Percentiles rank a stretch among this genome's conserved stretches.
These are phyloP conservation scores for Zeugodacus cucurbitae DNA, from an alignment of 1,140 invertebrate genomes.

Conservation along the genomic window DNA sequence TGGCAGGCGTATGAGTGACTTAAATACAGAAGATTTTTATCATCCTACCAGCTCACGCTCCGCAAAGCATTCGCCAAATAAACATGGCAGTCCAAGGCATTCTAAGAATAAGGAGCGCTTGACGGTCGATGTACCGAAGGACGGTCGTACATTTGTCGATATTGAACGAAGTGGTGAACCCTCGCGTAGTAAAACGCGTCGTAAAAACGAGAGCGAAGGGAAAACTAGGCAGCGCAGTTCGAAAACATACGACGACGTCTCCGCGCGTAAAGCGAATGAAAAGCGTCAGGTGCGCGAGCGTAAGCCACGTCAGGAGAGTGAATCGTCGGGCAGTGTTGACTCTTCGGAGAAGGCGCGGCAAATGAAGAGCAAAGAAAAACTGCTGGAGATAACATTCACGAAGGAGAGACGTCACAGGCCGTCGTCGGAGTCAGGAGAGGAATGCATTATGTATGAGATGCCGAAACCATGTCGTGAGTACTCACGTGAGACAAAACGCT, in stretches of 20 bases:
- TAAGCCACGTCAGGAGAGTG: not conserved
- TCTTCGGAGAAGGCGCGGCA: not conserved
- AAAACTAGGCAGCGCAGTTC: not conserved
- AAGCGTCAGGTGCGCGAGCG: not conserved
- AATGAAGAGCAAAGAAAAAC: not conserved
- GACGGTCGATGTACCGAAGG: not conserved
- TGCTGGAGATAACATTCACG: not conserved
- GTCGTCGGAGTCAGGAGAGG: not conserved
- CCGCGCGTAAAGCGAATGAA: not conserved
- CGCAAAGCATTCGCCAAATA: not conserved
- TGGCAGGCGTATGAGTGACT: conserved; percentile 29
- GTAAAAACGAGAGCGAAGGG: not conserved
- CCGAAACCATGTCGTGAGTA: not conserved
- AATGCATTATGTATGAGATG: not conserved
- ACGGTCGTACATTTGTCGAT: not conserved
- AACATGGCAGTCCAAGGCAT: not conserved
- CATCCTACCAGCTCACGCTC: not conserved
- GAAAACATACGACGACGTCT: not conserved
- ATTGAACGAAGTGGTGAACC: not conserved
- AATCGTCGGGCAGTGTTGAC: not conserved
- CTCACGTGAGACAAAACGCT: not conserved
- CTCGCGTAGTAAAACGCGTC: not conserved
- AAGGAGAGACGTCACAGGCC: not conserved
- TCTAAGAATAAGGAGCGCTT: not conserved
- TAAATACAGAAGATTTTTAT: conserved; percentile 42